Percentiles rank a stretch among this genome's conserved stretches.
Conservation (phyloP, 2,113 vertebrate genomes). For the Emydura subglobosa region DNA sequence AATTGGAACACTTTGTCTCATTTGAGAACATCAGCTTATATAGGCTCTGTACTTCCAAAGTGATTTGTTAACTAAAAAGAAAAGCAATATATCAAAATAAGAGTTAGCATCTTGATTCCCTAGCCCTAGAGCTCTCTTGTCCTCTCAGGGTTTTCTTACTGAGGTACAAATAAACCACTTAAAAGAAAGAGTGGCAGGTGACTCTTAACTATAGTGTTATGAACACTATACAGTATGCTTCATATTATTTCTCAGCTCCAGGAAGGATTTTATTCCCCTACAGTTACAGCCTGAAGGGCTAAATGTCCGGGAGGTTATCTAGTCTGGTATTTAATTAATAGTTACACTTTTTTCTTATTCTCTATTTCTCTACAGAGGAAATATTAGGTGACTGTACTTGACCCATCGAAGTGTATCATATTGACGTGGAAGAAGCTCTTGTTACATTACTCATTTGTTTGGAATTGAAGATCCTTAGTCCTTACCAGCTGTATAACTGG, state of each 20-base stretch:
- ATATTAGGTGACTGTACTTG: background rate
- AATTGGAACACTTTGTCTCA: background rate
- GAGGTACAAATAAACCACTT: slow-evolving; percentile 24
- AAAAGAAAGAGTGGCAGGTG: background rate
- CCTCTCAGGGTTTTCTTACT: slow-evolving; percentile 59
- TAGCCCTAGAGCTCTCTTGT: slow-evolving; percentile 47
- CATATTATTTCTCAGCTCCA: background rate
- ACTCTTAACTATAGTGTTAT: background rate
- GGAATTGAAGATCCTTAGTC: background rate
- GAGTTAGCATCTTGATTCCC: slow-evolving; percentile 60
- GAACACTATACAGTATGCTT: background rate
- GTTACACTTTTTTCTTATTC: background rate
- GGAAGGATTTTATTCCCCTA: background rate
- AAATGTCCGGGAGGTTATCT: background rate
- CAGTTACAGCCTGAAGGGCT: background rate
- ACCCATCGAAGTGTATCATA: rapidly evolving
- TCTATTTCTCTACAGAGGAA: background rate
- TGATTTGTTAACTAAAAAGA: slow-evolving; percentile 43
- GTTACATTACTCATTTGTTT: background rate
- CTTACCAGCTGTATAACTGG: background rate
- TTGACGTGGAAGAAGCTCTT: background rate
- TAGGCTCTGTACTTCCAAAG: slow-evolving; percentile 14
- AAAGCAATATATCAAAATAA: slow-evolving; percentile 44
- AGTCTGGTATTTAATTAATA: background rate
- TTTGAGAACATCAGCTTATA: slow-evolving; percentile 7